Evolutionary conservation across 2,888 invertebrate species (phyloP), one percentile per base, ranked within the genome.

Genomic region (Phrixothrix hirtus): DNA sequence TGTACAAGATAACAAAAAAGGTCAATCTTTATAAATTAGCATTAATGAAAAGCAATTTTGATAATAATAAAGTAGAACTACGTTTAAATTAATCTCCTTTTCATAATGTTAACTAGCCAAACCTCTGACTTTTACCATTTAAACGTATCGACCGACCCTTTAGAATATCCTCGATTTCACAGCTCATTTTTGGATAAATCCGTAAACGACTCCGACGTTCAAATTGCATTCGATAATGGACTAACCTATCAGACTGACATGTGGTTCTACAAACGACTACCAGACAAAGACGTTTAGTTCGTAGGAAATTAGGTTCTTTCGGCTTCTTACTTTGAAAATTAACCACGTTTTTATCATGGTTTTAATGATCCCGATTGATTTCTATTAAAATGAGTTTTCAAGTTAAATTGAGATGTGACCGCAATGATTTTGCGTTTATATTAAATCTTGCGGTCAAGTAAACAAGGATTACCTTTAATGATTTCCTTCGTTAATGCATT

Each of bases 271-370:
- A 55, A 46, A 47, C 38, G 42, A 54, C 17, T 42, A 48, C 21
- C 48, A 46, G 32, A 44, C 42, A 42, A 42, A 57, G 45, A 48
- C 32, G 44, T 44, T 25, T 41, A 30, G 17, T 26, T 41, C 34
- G 41, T 41, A 55, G 47, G 43, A 56, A 56, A 44, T 55, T 55
- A 58, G 59, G 46, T 58, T 53, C 56, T 56, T 54, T 51, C 54
- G 38, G 52, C 43, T 30, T 37, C 32, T 38, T 44, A 30, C 42
- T 37, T 43, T 37, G 44, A 27, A 35, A 39, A 56, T 53, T 53
- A 56, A 50, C 39, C 44, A 16, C 34, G 38, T 53, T 58, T 46
- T 58, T 53, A 46, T 30, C 31, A 35, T 14, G 44, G 42, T 49
- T 49, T 50, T 50, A 44, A 44, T 34, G 50, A 50, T 44, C 42